Evolutionary conservation across 2,113 vertebrate species (phyloP).

Genomic region (Aleadryas rufinucha): DNA sequence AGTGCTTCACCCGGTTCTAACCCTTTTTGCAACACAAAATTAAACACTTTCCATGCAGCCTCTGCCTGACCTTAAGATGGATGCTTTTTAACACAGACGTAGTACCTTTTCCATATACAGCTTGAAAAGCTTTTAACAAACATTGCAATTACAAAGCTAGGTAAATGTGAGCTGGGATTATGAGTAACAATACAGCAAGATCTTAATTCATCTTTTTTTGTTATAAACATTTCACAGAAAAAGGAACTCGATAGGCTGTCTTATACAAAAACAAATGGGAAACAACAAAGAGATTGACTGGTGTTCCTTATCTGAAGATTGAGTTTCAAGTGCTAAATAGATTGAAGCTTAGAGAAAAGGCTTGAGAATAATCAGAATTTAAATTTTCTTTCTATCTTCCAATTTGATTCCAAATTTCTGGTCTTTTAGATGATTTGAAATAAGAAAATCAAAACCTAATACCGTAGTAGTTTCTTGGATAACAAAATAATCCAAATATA

Average conservation of each 20-base stretch:
- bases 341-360: neutral
- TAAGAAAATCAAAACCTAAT: neutral
- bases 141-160: neutral
- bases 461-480: neutral
- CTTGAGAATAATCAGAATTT: neutral
- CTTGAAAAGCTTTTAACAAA: neutral
- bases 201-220: neutral
- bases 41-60: neutral
- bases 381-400: neutral
- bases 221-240: neutral
- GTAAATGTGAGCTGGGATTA: neutral
- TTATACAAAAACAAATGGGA: neutral
- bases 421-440: neutral
- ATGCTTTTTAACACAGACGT: neutral
- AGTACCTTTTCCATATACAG: neutral
- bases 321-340: conserved; percentile 6
- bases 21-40: neutral
- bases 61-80: neutral
- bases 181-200: neutral
- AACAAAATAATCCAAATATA: neutral
- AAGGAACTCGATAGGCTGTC: neutral
- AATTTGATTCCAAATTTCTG: neutral
- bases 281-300: neutral
- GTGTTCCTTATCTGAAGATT: neutral
- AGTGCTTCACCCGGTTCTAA: neutral